Evolutionary conservation across 2,797 vertebrate species (phyloP), one percentile per base, ranked within the genome.

Genomic region (Cyprinodon diabolis): DNA sequence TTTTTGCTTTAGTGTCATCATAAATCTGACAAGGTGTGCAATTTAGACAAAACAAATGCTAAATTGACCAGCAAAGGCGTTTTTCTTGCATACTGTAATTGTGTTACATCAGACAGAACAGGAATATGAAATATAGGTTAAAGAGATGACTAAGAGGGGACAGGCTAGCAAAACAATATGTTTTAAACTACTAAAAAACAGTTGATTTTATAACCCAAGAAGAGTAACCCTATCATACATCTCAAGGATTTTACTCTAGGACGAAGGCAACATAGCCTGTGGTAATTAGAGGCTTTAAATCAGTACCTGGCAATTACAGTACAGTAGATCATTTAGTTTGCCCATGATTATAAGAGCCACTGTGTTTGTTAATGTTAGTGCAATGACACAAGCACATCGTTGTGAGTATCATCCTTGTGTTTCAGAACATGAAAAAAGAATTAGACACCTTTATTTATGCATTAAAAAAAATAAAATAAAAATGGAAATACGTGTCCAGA

Each of bases 281-380:
- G 69, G 79, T 91, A 92, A 91, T 92, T 91, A 91, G 68, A 85
- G 85, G 88, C 84, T 84, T 72, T 87, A 89, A 87, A 88, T 78
- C 84, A 85, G 84, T 86, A 90, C 83, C 86, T 84, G 62, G 79
- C 85, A 89, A 92, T 93, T 92, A 91, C 77, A 71, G 80, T 75
- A 75, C 81, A 86, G 80, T 89, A 81, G 85, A 91, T 86, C 86
- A 85, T 92, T 87, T 86, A 90, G 72, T 78, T 84, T 89, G 86
- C 84, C 79, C 84, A 77, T 45, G 45, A 51, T 77, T 90, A 84
- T 77, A 80, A 66, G 45, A 84, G 77, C 78, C 68, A 71, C 80
- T 71, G 74, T 85, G 23, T 65, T 78, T 83, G 25, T 66, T 80
- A 86, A 43, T 63, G 23, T 68, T 49, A 49, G 62, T 73, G 76